phyloP scores from a whole-genome alignment of 2,113 vertebrate species.

The Acinonyx jubatus region DNA sequence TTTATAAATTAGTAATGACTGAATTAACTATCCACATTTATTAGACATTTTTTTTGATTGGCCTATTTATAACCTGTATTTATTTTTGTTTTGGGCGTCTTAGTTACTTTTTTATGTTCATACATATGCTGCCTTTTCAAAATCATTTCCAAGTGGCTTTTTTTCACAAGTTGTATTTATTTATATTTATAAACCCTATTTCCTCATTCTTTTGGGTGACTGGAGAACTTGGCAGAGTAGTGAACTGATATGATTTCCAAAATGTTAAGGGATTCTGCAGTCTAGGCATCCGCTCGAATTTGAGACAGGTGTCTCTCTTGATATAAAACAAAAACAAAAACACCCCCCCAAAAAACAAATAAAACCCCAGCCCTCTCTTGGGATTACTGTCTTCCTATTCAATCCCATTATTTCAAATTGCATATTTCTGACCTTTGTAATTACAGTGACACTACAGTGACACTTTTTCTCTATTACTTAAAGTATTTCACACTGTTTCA shows the following conservation, averaged over 20 bases:
- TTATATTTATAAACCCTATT: neutral
- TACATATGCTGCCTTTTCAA: neutral
- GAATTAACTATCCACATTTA: neutral
- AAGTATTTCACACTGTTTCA: neutral
- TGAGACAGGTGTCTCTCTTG: neutral
- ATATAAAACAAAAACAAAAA: neutral
- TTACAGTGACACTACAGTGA: neutral
- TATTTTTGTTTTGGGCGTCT: slow-evolving; percentile 17
- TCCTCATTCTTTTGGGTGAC: neutral
- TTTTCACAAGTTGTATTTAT: neutral
- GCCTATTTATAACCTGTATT: neutral
- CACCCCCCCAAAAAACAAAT: too few species aligned
- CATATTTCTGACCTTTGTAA: neutral
- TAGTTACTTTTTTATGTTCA: neutral
- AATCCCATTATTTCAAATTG: slow-evolving; percentile 1
- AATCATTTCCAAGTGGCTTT: neutral
- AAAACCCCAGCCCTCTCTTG: neutral
- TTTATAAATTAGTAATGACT: neutral
- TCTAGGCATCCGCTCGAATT: neutral
- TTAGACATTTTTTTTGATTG: neutral
- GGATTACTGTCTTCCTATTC: neutral
- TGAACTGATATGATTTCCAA: neutral
- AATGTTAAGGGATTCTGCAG: neutral
- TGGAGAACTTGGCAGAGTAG: neutral
- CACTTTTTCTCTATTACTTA: neutral